Percentiles rank a stretch among this genome's conserved stretches.
Evolutionary conservation across 2,888 invertebrate species (phyloP).

Genomic region (Dryococelus australis): DNA sequence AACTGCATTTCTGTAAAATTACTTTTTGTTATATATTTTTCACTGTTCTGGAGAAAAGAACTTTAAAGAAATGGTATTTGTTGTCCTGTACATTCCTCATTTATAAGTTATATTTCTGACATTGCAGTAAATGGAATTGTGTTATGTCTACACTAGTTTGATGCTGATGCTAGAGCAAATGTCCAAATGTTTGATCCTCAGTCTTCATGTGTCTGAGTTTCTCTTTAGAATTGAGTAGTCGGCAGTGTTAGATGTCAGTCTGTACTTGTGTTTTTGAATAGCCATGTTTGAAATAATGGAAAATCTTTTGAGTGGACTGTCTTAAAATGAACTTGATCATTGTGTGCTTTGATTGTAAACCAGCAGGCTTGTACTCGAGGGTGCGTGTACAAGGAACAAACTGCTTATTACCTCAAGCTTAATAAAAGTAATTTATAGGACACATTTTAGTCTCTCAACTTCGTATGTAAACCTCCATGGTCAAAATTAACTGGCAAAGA

Average conservation of each 20-base stretch:
- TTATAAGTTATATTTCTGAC: background rate
- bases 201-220: background rate
- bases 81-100: slow-evolving; percentile 46
- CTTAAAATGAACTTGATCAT: background rate
- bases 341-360: slow-evolving; percentile 1
- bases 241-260: background rate
- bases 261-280: background rate
- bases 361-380: background rate
- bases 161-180: background rate
- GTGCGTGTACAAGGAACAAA: background rate
- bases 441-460: background rate
- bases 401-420: background rate
- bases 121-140: background rate
- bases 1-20: too few relatives aligned
- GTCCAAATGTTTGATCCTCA: background rate
- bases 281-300: background rate
- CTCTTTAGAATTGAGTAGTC: background rate
- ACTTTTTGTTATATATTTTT: background rate
- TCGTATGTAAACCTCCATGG: background rate
- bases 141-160: background rate
- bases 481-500: background rate
- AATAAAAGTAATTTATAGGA: background rate
- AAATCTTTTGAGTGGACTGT: background rate
- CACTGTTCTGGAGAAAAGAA: background rate
- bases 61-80: background rate